Conservation (phyloP, 2,888 invertebrate species). For the Drosophila mulleri region DNA sequence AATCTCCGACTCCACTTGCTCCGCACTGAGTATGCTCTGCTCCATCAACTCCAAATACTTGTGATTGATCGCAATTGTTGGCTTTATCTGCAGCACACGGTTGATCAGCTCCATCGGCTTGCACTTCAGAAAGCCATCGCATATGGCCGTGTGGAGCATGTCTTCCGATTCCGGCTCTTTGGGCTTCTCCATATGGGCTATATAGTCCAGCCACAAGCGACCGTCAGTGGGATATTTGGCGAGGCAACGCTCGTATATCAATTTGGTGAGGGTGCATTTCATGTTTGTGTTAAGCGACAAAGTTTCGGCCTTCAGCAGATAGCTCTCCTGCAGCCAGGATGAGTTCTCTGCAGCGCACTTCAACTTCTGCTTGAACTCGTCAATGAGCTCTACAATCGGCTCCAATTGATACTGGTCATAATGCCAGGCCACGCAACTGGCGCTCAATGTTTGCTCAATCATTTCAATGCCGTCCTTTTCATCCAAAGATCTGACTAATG, state of each 20-base stretch:
- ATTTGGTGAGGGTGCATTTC: conserved; percentile 35
- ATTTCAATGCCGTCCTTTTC: conserved; percentile 3
- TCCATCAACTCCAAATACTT: conserved; percentile 54
- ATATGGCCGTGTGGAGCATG: background rate
- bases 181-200: conserved; percentile 31
- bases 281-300: conserved; percentile 13
- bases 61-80: conserved; percentile 45
- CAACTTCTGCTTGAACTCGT: conserved; percentile 33
- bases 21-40: background rate
- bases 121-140: conserved; percentile 42
- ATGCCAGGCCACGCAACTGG: conserved; percentile 39
- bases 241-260: conserved; percentile 50
- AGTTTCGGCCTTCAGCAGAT: conserved; percentile 8
- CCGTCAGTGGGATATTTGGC: conserved; percentile 38
- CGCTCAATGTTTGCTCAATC: conserved; percentile 25
- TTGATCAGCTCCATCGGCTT: conserved; percentile 31
- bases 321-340: conserved; percentile 27
- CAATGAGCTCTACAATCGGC: conserved; percentile 10
- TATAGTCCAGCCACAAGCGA: conserved; percentile 55
- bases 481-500: accelerated
- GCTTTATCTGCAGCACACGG: conserved; percentile 27
- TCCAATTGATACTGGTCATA: conserved; percentile 14
- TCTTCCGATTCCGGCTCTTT: background rate
- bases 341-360: conserved; percentile 7
- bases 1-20: conserved; percentile 31